phyloP scores from a whole-genome alignment of 2,888 invertebrate species.

The Lasioglossum malachurum region DNA sequence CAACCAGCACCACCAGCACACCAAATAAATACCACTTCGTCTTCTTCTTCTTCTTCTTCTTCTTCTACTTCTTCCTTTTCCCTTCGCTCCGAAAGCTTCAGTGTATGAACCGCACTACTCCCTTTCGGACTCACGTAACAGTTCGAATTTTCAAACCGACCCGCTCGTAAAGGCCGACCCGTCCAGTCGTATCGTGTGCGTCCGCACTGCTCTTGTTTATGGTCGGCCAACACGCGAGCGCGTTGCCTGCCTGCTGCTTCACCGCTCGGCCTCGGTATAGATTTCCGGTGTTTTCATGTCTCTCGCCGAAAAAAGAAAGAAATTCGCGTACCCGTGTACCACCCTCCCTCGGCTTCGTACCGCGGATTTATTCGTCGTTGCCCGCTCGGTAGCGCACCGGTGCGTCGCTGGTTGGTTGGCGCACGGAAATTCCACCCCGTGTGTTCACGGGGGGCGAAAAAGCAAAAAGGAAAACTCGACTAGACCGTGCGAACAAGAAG shows the following conservation, averaged over 20 bases:
- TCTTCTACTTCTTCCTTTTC: background rate
- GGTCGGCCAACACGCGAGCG: conserved; percentile 21
- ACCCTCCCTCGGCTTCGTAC: background rate
- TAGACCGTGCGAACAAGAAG: conserved; percentile 53
- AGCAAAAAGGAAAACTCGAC: conserved; percentile 43
- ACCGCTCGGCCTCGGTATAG: background rate
- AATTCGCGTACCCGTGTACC: background rate
- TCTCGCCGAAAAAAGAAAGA: background rate
- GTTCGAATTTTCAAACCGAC: conserved; percentile 6
- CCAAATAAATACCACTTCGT: conserved; percentile 57
- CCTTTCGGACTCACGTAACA: background rate
- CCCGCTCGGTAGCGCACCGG: background rate
- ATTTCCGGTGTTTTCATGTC: conserved; percentile 13
- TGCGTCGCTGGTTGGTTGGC: conserved; percentile 3
- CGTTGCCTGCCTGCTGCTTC: background rate
- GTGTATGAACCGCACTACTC: background rate
- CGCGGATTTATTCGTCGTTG: background rate
- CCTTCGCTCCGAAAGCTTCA: background rate
- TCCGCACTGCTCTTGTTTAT: conserved; percentile 28
- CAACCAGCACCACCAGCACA: conserved; percentile 58
- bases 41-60: background rate
- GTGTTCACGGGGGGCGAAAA: background rate
- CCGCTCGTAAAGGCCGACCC: background rate
- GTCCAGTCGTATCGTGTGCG: background rate
- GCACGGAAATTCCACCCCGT: conserved; percentile 46